phyloP scores from a whole-genome alignment of 2,888 invertebrate species.

The Agrochola lota region DNA sequence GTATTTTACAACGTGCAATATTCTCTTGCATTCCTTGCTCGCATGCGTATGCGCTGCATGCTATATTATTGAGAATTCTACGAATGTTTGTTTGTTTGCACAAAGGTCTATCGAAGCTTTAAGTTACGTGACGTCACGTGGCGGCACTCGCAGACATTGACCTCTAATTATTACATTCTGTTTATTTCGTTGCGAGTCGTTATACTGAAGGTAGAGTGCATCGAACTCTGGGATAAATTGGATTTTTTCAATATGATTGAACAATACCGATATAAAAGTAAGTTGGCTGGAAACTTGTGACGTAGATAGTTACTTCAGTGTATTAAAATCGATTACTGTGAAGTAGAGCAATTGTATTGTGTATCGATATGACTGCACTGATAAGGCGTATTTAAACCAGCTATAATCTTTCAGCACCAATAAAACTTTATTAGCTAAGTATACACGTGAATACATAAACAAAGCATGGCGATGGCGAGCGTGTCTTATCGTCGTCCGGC shows the following conservation, averaged over 20 bases:
- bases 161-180: slow-evolving; percentile 58
- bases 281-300: slow-evolving; percentile 21
- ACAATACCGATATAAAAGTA: slow-evolving; percentile 13
- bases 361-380: slow-evolving; percentile 44
- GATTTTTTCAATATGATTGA: slow-evolving; percentile 15
- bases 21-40: slow-evolving; percentile 43
- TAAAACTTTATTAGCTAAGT: slow-evolving; percentile 55
- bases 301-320: slow-evolving; percentile 16
- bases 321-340: slow-evolving; percentile 38
- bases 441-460: slow-evolving; percentile 48
- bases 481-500: slow-evolving; percentile 28
- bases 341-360: slow-evolving; percentile 40
- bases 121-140: slow-evolving; percentile 38
- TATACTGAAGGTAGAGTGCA: slow-evolving; percentile 40
- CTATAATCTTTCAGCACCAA: slow-evolving; percentile 49
- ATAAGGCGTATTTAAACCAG: slow-evolving; percentile 51
- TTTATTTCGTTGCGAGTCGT: slow-evolving; percentile 45
- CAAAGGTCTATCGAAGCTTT: slow-evolving; percentile 42
- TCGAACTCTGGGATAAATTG: slow-evolving; percentile 31
- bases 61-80: slow-evolving; percentile 34
- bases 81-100: slow-evolving; percentile 41
- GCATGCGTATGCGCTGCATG: slow-evolving; percentile 36
- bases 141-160: slow-evolving; percentile 68
- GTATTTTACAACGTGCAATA: slow-evolving; percentile 35
- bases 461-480: slow-evolving; percentile 8